Evolutionary conservation across 2,113 vertebrate genomes (phyloP).

Genomic region (Triplophysa tibetana): DNA sequence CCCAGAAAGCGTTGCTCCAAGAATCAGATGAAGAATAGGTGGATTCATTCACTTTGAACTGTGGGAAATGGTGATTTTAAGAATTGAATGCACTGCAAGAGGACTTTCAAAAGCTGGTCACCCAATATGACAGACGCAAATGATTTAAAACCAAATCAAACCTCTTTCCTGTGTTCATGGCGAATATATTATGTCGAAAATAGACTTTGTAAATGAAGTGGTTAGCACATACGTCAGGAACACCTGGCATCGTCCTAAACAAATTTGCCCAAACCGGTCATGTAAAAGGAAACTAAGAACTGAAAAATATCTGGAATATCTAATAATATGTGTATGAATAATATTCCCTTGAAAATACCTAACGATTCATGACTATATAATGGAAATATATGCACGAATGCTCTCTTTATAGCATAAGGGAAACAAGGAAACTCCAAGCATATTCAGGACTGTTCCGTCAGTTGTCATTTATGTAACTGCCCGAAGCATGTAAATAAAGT

Average conservation of each 20-base stretch:
- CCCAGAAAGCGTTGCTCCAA: conserved; percentile 75
- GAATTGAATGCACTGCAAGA: background rate
- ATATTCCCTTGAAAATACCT: background rate
- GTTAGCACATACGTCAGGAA: background rate
- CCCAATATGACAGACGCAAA: background rate
- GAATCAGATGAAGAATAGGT: conserved; percentile 77
- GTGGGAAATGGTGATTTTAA: background rate
- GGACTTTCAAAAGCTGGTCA: background rate
- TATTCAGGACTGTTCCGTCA: background rate
- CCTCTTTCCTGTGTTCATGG: background rate
- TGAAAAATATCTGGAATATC: background rate
- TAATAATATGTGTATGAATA: background rate
- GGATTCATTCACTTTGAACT: conserved; percentile 7
- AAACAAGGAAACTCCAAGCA: background rate
- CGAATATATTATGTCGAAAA: background rate
- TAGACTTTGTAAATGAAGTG: conserved; percentile 14
- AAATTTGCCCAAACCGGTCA: background rate
- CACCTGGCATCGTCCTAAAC: background rate
- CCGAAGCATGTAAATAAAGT: background rate
- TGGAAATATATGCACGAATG: background rate
- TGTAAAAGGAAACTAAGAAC: background rate
- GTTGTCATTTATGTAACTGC: background rate
- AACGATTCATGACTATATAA: background rate
- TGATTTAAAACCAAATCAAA: background rate
- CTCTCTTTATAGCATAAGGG: background rate